Evolutionary conservation across 2,888 invertebrate species (phyloP).

Genomic region (Hyppa rectilinea): DNA sequence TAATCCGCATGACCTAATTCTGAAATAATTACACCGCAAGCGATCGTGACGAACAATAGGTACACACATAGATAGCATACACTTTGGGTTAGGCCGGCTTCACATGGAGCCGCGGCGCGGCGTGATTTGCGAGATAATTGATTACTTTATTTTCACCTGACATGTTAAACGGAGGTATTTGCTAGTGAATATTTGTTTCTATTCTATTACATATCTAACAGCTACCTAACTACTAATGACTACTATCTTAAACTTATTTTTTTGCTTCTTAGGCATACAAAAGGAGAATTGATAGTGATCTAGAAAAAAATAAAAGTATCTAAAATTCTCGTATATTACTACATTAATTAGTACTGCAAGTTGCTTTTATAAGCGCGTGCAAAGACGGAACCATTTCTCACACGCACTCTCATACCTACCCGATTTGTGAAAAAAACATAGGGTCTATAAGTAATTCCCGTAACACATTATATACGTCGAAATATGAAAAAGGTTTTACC

Average conservation of each 20-base stretch:
- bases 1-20: conserved; percentile 60
- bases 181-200: background rate
- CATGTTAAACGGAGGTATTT: no score
- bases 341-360: background rate
- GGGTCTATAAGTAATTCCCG: background rate
- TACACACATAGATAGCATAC: conserved; percentile 33
- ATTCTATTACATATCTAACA: background rate
- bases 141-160: background rate
- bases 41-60: conserved; percentile 51
- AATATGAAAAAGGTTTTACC: no score
- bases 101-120: background rate
- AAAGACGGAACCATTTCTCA: background rate
- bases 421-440: background rate
- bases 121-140: background rate
- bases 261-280: no score
- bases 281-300: background rate
- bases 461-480: no score
- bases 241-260: background rate
- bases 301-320: no score
- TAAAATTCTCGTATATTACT: no score
- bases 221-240: background rate
- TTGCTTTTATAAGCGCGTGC: background rate
- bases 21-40: conserved; percentile 46
- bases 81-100: conserved; percentile 23
- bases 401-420: no score